Evolutionary conservation across 1,140 invertebrate species (phyloP).

Genomic region (Aphelenchoides besseyi): DNA sequence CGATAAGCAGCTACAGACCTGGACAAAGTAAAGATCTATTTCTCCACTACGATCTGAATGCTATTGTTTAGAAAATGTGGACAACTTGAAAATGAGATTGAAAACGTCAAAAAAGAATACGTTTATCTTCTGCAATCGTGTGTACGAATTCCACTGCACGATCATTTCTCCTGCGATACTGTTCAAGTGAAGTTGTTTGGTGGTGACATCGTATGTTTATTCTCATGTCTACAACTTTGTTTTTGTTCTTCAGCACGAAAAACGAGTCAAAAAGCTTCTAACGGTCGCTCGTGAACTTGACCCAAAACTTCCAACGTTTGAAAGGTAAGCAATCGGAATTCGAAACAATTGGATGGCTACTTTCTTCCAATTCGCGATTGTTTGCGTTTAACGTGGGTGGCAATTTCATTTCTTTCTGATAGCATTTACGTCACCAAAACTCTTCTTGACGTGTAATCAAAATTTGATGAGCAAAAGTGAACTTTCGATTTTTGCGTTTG

Average conservation of each 20-base stretch:
- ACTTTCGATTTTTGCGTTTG: too few species aligned
- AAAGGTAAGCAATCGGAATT: too few species aligned
- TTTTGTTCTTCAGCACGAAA: conserved; percentile 64
- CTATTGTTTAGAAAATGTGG: conserved; percentile 57
- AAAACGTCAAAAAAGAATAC: conserved; percentile 67
- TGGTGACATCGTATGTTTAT: conserved; percentile 64
- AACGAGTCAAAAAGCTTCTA: conserved; percentile 64
- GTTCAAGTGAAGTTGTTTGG: conserved; percentile 66
- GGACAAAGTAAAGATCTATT: conserved; percentile 56
- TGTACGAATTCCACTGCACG: conserved; percentile 65
- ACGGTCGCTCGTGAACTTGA: conserved; percentile 66
- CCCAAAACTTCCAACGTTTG: conserved; percentile 66
- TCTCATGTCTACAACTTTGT: neutral
- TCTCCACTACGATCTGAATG: neutral
- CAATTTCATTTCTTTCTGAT: conserved; percentile 9
- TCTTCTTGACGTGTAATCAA: too few species aligned
- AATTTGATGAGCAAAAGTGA: too few species aligned
- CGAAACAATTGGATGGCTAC: conserved; percentile 54
- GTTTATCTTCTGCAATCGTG: conserved; percentile 67
- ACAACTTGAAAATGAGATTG: conserved; percentile 63
- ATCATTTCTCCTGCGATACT: conserved; percentile 63
- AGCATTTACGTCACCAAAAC: conserved; percentile 4
- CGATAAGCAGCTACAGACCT: conserved; percentile 52
- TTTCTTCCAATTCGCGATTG: conserved; percentile 16
- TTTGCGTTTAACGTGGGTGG: conserved; percentile 16